Evolutionary conservation across 2,113 vertebrate genomes (phyloP).

Genomic region (Serinus canaria): DNA sequence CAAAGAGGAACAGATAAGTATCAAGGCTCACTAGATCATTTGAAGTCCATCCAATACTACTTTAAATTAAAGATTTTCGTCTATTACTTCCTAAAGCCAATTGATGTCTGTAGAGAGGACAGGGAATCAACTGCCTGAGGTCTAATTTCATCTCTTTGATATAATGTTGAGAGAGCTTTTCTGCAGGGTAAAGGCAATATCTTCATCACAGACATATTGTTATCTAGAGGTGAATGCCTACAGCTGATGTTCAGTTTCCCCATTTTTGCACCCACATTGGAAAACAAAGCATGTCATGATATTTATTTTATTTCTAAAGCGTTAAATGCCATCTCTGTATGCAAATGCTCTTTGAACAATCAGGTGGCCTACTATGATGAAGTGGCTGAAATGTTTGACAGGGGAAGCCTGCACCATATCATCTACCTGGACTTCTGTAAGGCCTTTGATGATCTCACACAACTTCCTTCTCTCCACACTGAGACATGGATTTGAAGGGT

Average conservation of each 20-base stretch:
- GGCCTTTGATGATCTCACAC: not conserved
- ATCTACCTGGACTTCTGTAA: not conserved
- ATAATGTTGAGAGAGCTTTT: not conserved
- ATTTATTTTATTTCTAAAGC: not conserved
- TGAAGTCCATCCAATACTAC: slow-evolving; percentile 22
- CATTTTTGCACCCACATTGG: not conserved
- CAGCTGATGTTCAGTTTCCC: not conserved
- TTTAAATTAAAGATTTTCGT: slow-evolving; percentile 15
- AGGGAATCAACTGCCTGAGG: not conserved
- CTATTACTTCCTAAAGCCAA: not conserved
- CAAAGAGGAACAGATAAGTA: slow-evolving; percentile 37
- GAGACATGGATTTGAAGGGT: not conserved
- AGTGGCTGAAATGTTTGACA: not conserved
- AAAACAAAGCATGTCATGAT: not conserved
- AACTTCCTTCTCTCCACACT: not conserved
- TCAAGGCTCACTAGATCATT: slow-evolving; percentile 3
- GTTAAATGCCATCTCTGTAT: not conserved
- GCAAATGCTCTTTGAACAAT: not conserved
- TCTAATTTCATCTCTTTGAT: slow-evolving; percentile 7
- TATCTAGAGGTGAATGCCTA: not conserved
- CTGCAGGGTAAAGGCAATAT: not conserved
- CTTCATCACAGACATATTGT: not conserved
- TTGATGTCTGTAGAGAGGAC: not conserved
- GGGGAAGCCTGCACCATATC: not conserved
- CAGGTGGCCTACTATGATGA: not conserved